These are phyloP conservation scores for Promerops cafer DNA, from an alignment of 2,113 vertebrate genomes.

Conservation along the genomic window DNA sequence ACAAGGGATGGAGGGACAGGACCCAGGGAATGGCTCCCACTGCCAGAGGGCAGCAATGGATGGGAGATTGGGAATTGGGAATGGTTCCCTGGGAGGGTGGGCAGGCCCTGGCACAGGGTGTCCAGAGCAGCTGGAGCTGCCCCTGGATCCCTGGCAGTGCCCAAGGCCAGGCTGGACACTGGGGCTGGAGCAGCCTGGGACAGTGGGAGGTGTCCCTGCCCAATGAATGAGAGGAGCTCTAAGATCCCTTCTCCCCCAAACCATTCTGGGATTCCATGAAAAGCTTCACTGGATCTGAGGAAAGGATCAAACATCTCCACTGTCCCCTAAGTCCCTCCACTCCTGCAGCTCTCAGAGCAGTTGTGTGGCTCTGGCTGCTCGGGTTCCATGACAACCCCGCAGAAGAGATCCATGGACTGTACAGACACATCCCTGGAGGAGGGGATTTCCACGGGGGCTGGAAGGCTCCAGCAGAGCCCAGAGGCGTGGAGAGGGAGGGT, in stretches of 20 bases:
- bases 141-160: neutral
- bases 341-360: neutral
- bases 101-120: neutral
- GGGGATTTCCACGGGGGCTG: neutral
- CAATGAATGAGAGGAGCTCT: neutral
- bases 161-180: neutral
- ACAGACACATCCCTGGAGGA: neutral
- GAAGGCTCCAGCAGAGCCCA: neutral
- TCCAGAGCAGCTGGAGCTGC: neutral
- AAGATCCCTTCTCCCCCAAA: neutral
- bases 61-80: neutral
- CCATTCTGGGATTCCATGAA: neutral
- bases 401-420: neutral
- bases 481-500: neutral
- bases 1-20: neutral
- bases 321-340: neutral
- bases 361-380: neutral
- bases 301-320: neutral
- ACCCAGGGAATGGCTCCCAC: neutral
- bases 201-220: neutral
- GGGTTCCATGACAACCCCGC: neutral
- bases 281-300: neutral
- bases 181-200: neutral
- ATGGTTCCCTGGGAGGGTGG: neutral
- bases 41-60: neutral